Conservation (phyloP, 2,888 invertebrate species). For the Achlya flavicornis region DNA sequence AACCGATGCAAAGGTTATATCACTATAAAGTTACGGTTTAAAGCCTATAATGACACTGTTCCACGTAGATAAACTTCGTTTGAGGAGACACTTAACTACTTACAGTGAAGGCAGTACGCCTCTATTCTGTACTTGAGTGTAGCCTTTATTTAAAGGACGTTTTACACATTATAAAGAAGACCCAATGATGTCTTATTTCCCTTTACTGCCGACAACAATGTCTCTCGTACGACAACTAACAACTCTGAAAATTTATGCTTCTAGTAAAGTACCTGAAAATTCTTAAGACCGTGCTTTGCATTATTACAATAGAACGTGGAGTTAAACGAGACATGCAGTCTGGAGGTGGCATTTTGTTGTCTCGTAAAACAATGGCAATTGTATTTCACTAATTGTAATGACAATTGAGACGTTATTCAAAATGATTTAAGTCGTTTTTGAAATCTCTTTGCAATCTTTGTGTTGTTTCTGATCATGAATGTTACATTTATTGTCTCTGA, state of each 20-base stretch:
- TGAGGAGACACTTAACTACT: constrained; percentile 45
- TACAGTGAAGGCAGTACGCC: constrained; percentile 30
- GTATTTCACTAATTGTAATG: constrained; percentile 27
- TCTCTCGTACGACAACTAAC: constrained; percentile 44
- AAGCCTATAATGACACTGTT: constrained; percentile 50
- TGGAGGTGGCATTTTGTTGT: constrained; percentile 15
- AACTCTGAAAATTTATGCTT: constrained; percentile 62
- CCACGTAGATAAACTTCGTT: constrained; percentile 46
- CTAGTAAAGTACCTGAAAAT: constrained; percentile 35
- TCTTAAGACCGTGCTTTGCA: constrained; percentile 33
- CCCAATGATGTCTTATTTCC: constrained; percentile 54
- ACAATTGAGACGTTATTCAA: constrained; percentile 33
- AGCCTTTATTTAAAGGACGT: constrained; percentile 45
- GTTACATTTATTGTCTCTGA: constrained; percentile 1
- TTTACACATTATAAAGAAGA: constrained; percentile 49
- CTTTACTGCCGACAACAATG: constrained; percentile 60
- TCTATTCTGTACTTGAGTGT: constrained; percentile 15
- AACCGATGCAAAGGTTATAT: constrained; percentile 38
- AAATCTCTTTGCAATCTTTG: constrained; percentile 31
- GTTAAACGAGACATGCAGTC: constrained; percentile 30
- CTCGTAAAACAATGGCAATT: constrained; percentile 32
- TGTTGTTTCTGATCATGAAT: constrained; percentile 24
- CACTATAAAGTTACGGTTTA: constrained; percentile 45
- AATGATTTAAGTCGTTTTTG: constrained; percentile 35
- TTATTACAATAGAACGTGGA: constrained; percentile 29